Conservation (phyloP, 2,888 invertebrate species). For the Eudemis profundana region DNA sequence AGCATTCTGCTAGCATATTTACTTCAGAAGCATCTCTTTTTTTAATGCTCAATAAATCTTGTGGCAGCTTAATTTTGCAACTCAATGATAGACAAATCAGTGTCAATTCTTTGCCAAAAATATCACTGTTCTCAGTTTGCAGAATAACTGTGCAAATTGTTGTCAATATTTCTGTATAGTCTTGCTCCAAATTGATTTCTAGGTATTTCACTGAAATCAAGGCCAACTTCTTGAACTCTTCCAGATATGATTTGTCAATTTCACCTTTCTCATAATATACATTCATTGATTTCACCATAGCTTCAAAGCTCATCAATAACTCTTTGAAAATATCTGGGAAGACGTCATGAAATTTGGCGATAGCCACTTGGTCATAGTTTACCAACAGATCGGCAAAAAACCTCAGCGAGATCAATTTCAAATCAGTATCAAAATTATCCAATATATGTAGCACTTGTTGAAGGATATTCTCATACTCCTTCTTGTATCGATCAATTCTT, state of each 20-base stretch:
- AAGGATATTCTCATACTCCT: conserved; percentile 58
- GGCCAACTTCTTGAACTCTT: conserved; percentile 60
- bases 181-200: conserved; percentile 48
- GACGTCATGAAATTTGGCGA: conserved; percentile 57
- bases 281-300: conserved; percentile 61
- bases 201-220: conserved; percentile 57
- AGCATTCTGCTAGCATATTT: conserved; percentile 60
- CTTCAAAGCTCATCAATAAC: conserved; percentile 61
- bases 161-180: conserved; percentile 54
- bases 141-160: conserved; percentile 65
- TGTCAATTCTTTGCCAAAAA: conserved; percentile 65
- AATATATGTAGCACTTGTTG: conserved; percentile 62
- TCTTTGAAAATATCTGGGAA: conserved; percentile 62
- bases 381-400: conserved; percentile 69
- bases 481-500: conserved; percentile 56
- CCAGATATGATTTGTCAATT: conserved; percentile 58
- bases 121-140: conserved; percentile 53
- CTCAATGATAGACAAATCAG: conserved; percentile 65
- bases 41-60: conserved; percentile 59
- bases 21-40: conserved; percentile 65
- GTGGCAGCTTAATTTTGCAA: conserved; percentile 58
- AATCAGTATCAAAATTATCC: conserved; percentile 68
- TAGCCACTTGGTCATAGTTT: conserved; percentile 63
- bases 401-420: conserved; percentile 66
- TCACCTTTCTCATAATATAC: conserved; percentile 69